Evolutionary conservation across 2,797 vertebrate genomes (phyloP).

Genomic region (Paguma larvata): DNA sequence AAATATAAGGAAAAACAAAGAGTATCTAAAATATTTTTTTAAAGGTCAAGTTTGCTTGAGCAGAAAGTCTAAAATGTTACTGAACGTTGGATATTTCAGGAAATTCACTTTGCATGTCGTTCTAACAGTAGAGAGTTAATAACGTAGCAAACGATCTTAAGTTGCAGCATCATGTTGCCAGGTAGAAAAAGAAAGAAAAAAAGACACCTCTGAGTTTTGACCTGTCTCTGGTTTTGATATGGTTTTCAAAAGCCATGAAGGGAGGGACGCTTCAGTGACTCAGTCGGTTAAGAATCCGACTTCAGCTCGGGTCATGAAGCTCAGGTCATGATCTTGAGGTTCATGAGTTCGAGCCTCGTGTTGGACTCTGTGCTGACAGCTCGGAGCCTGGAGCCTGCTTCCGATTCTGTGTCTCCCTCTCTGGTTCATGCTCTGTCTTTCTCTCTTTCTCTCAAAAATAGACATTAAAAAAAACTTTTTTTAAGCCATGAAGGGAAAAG

Average conservation of each 20-base stretch:
- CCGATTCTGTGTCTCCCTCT: too few species aligned
- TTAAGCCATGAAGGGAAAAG: neutral
- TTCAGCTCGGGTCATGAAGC: too few species aligned
- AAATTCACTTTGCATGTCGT: neutral
- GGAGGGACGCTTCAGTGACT: accelerated
- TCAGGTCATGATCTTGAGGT: too few species aligned
- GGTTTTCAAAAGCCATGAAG: neutral
- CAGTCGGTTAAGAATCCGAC: too few species aligned
- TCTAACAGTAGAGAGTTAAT: too few species aligned
- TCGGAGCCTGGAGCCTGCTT: too few species aligned
- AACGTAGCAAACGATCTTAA: neutral
- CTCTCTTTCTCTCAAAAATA: too few species aligned
- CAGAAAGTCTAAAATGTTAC: neutral
- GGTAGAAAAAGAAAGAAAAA: neutral
- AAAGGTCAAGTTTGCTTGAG: neutral
- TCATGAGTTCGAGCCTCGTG: too few species aligned
- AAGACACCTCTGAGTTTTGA: neutral
- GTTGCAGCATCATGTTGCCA: neutral
- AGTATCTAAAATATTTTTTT: neutral
- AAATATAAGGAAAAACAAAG: neutral
- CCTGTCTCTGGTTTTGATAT: neutral
- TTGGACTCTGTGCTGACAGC: too few species aligned
- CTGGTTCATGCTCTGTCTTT: too few species aligned
- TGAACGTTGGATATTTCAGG: too few species aligned
- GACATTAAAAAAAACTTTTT: too few species aligned